Conservation (phyloP, 1,140 invertebrate species). For the Drosophila mayri region DNA sequence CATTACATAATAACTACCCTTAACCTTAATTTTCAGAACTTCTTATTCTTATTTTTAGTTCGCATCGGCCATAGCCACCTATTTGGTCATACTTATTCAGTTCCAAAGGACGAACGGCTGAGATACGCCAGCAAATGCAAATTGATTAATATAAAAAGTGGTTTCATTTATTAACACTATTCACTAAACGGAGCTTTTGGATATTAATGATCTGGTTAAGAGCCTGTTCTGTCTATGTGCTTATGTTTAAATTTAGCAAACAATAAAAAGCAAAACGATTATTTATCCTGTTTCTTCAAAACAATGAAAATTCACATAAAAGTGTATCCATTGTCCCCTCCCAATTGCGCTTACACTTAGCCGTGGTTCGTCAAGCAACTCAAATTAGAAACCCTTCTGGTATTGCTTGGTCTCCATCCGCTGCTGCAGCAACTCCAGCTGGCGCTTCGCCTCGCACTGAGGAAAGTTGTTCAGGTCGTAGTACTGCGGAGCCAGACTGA, state of each 20-base stretch:
- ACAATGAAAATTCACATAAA: slow-evolving; percentile 1
- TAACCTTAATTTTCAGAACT: neutral
- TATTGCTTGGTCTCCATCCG: slow-evolving; percentile 94
- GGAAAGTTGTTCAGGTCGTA: slow-evolving; percentile 99
- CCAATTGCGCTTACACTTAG: slow-evolving; percentile 10
- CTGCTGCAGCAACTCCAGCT: slow-evolving; percentile 93
- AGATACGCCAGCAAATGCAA: neutral
- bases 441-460: slow-evolving; percentile 97
- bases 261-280: slow-evolving; percentile 38
- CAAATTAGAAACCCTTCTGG: slow-evolving; percentile 86
- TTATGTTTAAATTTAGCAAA: slow-evolving; percentile 44
- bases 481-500: slow-evolving; percentile 98
- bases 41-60: slow-evolving; percentile 85
- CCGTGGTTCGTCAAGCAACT: neutral
- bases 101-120: slow-evolving; percentile 87
- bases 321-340: slow-evolving; percentile 1
- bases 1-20: too few relatives aligned
- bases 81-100: slow-evolving; percentile 90
- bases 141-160: slow-evolving; percentile 54
- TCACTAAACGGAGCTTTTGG: slow-evolving; percentile 67
- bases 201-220: slow-evolving; percentile 21
- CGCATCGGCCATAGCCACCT: slow-evolving; percentile 89
- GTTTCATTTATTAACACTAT: slow-evolving; percentile 65
- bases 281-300: neutral
- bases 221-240: slow-evolving; percentile 47